phyloP scores from a whole-genome alignment of 2,888 invertebrate species.

The Pseudococcus longispinus region DNA sequence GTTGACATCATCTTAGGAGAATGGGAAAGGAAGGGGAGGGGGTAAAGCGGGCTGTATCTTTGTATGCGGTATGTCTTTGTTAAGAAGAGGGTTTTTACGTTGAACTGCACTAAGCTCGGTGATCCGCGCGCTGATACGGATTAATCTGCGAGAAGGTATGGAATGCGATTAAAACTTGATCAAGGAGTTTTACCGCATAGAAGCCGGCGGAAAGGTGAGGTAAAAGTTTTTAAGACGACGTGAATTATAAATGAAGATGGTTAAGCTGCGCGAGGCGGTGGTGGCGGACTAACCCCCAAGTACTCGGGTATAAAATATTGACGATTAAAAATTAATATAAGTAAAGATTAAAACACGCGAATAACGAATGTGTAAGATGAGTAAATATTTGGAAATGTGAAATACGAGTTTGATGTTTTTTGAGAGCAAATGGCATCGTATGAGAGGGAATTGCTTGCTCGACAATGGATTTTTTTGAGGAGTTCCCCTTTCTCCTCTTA shows the following conservation, averaged over 20 bases:
- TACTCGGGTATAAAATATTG: background rate
- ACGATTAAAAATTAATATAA: background rate
- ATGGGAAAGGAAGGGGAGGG: too few species aligned
- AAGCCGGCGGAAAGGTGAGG: background rate
- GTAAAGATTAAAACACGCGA: background rate
- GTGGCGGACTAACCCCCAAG: background rate
- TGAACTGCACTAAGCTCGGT: background rate
- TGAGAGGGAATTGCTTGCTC: too few species aligned
- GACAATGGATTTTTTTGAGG: too few species aligned
- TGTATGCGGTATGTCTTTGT: background rate
- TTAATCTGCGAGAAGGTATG: constrained; percentile 20
- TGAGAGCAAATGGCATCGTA: background rate
- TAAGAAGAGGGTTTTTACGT: background rate
- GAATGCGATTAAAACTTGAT: constrained; percentile 21
- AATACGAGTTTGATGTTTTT: too few species aligned
- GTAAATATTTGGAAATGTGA: too few species aligned
- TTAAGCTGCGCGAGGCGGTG: background rate
- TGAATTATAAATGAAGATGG: background rate
- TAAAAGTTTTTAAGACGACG: background rate
- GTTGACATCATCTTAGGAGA: too few species aligned
- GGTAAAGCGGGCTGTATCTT: background rate
- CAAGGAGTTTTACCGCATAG: background rate
- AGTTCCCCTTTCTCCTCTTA: too few species aligned
- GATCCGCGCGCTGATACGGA: background rate
- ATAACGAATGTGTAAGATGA: background rate